These are phyloP conservation scores for Hydroisotoma schaefferi DNA, from an alignment of 2,888 invertebrate genomes.

Conservation along the genomic window DNA sequence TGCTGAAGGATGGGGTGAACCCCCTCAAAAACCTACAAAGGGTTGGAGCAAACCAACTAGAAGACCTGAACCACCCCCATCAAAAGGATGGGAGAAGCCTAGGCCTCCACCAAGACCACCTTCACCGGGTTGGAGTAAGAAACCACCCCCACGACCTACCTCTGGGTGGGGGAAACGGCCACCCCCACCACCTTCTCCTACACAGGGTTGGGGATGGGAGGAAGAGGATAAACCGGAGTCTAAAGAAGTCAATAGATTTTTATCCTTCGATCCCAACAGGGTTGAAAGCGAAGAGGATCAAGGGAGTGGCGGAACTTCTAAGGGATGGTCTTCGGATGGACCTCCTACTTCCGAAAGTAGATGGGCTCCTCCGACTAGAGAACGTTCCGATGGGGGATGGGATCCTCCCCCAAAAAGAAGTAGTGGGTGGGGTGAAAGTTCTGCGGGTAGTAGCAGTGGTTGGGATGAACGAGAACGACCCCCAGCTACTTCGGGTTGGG, in stretches of 20 bases:
- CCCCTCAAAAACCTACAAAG: background rate
- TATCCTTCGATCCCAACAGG: constrained; percentile 10
- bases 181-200: background rate
- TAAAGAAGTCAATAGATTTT: background rate
- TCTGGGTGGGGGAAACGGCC: background rate
- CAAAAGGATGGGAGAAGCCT: background rate
- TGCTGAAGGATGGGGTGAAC: too few relatives aligned
- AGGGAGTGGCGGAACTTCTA: background rate
- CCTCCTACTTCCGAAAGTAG: constrained; percentile 5
- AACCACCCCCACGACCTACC: background rate
- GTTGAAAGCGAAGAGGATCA: background rate
- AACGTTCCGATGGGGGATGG: too few relatives aligned
- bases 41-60: background rate
- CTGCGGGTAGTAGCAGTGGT: too few relatives aligned
- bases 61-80: background rate
- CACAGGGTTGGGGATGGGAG: background rate
- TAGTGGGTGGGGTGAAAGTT: constrained; percentile 5
- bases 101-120: background rate
- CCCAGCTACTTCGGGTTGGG: background rate
- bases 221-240: too few relatives aligned
- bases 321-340: too few relatives aligned
- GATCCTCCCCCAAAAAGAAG: constrained; percentile 9
- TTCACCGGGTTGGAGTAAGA: background rate
- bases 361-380: constrained; percentile 1
- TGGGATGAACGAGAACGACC: background rate